Conservation (phyloP, 2,888 invertebrate genomes). For the Heteromurus nitidus region DNA sequence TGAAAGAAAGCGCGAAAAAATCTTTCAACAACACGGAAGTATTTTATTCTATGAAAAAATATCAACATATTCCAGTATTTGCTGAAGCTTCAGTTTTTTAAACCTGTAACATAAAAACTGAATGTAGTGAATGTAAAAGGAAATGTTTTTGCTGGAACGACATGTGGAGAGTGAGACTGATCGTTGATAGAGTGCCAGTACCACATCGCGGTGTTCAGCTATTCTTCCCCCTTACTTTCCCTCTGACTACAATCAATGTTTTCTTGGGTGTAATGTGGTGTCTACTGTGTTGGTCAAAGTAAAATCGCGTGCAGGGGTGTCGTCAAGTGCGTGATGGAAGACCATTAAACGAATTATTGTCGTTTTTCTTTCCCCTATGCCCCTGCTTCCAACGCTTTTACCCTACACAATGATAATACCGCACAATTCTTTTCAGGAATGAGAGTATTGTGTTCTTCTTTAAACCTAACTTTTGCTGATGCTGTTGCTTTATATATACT, state of each 20-base stretch:
- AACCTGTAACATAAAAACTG: no score
- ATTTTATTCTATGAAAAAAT: no score
- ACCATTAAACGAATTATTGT: constrained; percentile 73
- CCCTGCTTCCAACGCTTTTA: constrained; percentile 9
- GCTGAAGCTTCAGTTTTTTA: no score
- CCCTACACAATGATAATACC: background rate
- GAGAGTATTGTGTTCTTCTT: background rate
- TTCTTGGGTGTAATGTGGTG: background rate
- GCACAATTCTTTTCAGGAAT: background rate
- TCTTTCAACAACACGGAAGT: no score
- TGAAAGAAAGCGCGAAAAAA: no score
- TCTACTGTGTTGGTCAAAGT: constrained; percentile 11
- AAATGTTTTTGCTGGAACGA: background rate
- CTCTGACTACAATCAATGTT: background rate
- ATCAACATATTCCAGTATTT: no score
- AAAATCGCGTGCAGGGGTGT: constrained; percentile 67
- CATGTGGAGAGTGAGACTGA: constrained; percentile 5
- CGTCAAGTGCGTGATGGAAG: constrained; percentile 69
- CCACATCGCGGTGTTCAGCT: background rate
- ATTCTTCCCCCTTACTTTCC: background rate
- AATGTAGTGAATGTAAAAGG: background rate
- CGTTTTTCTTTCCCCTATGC: constrained; percentile 48
- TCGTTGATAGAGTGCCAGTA: background rate
- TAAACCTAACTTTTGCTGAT: background rate
- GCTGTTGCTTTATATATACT: background rate